A percentile compares a stretch with the other conserved stretches of the same genome.
These are phyloP conservation scores for Yasuhikotakia modesta DNA, from an alignment of 2,797 vertebrate species.

Conservation along the genomic window DNA sequence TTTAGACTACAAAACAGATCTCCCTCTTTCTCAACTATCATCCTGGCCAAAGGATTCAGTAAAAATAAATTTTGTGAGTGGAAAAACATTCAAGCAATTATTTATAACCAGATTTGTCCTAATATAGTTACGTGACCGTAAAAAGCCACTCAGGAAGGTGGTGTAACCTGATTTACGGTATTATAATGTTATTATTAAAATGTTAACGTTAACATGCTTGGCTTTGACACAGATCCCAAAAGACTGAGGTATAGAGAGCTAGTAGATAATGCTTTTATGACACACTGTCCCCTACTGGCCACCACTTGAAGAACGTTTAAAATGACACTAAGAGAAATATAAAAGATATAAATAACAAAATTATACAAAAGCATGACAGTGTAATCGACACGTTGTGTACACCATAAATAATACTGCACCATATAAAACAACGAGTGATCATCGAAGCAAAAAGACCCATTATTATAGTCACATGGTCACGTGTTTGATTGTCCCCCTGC, in stretches of 20 bases:
- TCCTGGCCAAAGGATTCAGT: neutral
- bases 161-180: neutral
- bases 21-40: neutral
- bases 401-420: constrained; percentile 47
- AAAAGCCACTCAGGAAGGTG: neutral
- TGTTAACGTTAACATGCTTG: neutral
- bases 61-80: neutral
- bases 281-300: constrained; percentile 73
- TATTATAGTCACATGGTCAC: constrained; percentile 19
- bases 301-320: constrained; percentile 58
- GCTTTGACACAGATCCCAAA: neutral
- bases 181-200: neutral
- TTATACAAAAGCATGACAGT: constrained; percentile 13
- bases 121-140: neutral
- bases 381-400: neutral
- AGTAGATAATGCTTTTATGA: constrained; percentile 53
- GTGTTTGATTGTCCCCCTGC: neutral
- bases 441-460: constrained; percentile 42
- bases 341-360: constrained; percentile 18
- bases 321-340: constrained; percentile 72
- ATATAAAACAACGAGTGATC: constrained; percentile 40
- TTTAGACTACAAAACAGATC: neutral
- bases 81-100: constrained; percentile 2
- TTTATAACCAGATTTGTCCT: neutral
- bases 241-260: neutral